phyloP scores from a whole-genome alignment of 2,113 vertebrate species.

The Oreochromis niloticus region DNA sequence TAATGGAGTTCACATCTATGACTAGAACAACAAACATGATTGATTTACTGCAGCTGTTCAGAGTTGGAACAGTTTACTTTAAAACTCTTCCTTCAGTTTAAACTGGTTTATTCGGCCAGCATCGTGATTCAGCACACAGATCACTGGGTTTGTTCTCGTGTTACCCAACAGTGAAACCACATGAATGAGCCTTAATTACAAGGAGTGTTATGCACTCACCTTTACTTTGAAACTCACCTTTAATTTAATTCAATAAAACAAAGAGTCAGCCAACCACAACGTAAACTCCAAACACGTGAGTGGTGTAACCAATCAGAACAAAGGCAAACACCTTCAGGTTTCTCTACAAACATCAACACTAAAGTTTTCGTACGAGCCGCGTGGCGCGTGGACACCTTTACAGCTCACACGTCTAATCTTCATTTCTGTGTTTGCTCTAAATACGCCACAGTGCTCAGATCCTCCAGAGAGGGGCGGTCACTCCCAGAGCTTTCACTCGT shows the following conservation, averaged over 20 bases:
- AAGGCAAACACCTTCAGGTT: background rate
- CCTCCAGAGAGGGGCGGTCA: background rate
- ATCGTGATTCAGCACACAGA: background rate
- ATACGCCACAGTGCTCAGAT: background rate
- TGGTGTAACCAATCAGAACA: background rate
- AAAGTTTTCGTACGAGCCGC: accelerated
- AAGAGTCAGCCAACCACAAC: accelerated
- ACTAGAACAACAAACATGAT: background rate
- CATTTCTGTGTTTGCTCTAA: accelerated
- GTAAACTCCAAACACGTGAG: background rate
- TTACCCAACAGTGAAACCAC: background rate
- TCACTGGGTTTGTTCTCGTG: background rate
- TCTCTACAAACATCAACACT: background rate
- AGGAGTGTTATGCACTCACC: accelerated
- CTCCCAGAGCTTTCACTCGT: background rate
- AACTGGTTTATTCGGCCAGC: background rate
- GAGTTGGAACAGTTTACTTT: accelerated
- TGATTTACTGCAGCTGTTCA: background rate
- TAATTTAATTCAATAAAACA: background rate
- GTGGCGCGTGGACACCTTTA: background rate
- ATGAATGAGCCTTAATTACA: background rate
- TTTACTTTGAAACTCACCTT: background rate
- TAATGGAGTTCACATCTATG: background rate
- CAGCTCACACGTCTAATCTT: background rate
- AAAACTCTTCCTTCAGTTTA: background rate